Percentiles rank a stretch among this genome's conserved stretches.
Evolutionary conservation across 2,113 vertebrate genomes (phyloP).

Genomic region (Chionomys nivalis): DNA sequence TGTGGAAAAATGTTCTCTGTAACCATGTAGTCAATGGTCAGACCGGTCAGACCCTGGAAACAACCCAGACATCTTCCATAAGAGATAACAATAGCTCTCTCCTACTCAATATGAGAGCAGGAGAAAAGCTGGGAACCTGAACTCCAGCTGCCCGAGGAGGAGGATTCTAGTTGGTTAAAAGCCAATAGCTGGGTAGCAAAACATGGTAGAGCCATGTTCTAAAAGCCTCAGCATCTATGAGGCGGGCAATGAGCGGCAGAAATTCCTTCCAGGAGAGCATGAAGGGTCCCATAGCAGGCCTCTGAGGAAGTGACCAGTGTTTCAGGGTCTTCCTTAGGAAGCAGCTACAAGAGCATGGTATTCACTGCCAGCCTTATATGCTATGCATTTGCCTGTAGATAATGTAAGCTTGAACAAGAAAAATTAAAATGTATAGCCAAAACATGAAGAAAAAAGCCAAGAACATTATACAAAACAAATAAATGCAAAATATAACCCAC

Average conservation of each 20-base stretch:
- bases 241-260: not conserved
- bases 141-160: not conserved
- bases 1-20: not conserved
- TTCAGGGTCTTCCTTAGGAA: not conserved
- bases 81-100: not conserved
- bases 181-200: not conserved
- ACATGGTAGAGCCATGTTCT: not conserved
- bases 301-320: not conserved
- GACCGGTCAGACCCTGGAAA: not conserved
- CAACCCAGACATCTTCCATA: not conserved
- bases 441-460: not conserved
- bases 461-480: not conserved
- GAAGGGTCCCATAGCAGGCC: not conserved
- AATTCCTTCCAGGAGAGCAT: not conserved
- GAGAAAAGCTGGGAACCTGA: not conserved
- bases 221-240: not conserved
- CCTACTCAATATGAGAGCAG: not conserved
- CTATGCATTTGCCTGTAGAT: not conserved
- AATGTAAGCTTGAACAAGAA: slow-evolving; percentile 7
- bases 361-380: not conserved
- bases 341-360: not conserved
- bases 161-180: not conserved
- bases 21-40: not conserved
- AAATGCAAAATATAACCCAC: not conserved
- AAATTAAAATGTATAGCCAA: not conserved